phyloP scores from a whole-genome alignment of 2,888 invertebrate genomes.

The Nebria salina region DNA sequence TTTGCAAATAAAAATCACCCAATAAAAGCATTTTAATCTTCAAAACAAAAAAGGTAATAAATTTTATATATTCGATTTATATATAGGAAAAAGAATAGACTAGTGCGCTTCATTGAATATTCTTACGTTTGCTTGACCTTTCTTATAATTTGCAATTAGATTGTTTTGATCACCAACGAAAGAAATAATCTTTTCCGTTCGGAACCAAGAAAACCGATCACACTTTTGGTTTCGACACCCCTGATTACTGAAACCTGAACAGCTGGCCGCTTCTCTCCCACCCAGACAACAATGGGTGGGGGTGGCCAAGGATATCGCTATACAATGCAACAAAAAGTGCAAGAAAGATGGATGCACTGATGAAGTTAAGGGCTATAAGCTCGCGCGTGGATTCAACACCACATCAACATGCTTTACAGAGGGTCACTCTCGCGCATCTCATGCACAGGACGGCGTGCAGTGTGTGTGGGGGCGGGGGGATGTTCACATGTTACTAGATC shows the following conservation, averaged over 20 bases:
- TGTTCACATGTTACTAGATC: conserved; percentile 57
- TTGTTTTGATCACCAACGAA: neutral
- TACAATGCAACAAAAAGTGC: neutral
- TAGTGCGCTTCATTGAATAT: too few relatives aligned
- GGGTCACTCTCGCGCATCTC: neutral
- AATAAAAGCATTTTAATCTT: too few relatives aligned
- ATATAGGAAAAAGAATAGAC: too few relatives aligned
- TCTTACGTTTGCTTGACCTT: too few relatives aligned
- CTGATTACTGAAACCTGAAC: neutral
- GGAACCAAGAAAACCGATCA: neutral
- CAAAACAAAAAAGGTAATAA: too few relatives aligned
- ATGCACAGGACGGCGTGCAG: neutral
- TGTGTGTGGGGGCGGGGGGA: conserved; percentile 59
- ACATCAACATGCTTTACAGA: neutral
- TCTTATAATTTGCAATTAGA: neutral
- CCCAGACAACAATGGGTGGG: neutral
- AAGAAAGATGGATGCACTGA: neutral
- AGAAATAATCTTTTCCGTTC: neutral
- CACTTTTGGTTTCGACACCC: neutral
- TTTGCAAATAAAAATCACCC: too few relatives aligned
- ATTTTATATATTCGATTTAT: too few relatives aligned
- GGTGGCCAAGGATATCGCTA: neutral
- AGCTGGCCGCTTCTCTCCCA: neutral
- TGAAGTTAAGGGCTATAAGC: neutral
- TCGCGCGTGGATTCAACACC: neutral